A percentile compares a stretch with the other conserved stretches of the same genome.
These are phyloP conservation scores for Mus caroli DNA, from an alignment of 2,797 vertebrate genomes.

Conservation along the genomic window DNA sequence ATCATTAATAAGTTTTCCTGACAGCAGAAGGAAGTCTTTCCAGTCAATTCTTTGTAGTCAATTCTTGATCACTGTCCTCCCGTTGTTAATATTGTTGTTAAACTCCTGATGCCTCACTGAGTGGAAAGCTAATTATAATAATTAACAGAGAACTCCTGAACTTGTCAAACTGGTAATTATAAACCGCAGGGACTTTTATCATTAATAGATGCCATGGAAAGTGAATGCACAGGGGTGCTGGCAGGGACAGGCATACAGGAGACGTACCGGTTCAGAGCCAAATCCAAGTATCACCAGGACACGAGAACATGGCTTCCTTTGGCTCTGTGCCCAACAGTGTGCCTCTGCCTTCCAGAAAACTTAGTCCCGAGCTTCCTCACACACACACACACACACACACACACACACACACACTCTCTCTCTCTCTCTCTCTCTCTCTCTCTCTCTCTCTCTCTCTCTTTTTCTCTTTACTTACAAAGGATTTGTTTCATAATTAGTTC, in stretches of 20 bases:
- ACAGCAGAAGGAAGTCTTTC: conserved; percentile 77
- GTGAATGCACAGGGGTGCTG: conserved; percentile 69
- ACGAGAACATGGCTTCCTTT: fast-evolving
- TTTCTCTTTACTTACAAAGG: not conserved
- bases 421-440: too few relatives aligned
- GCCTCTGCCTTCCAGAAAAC: conserved; percentile 3
- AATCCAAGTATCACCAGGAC: not conserved
- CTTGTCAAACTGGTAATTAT: conserved; percentile 92
- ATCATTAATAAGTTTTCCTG: conserved; percentile 52
- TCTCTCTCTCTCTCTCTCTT: too few relatives aligned
- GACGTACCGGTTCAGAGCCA: conserved; percentile 24
- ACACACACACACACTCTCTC: too few relatives aligned
- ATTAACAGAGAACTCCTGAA: conserved; percentile 92
- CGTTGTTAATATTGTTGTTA: conserved; percentile 89
- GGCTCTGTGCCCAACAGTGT: not conserved
- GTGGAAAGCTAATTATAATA: conserved; percentile 91
- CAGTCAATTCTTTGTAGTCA: conserved; percentile 70
- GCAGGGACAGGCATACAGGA: conserved; percentile 28
- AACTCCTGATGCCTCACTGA: conserved; percentile 87
- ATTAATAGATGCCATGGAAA: conserved; percentile 86
- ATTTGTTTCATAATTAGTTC: not conserved
- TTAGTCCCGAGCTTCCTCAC: not conserved
- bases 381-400: not conserved
- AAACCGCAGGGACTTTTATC: conserved; percentile 88
- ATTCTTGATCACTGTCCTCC: conserved; percentile 83